Conservation (phyloP, 2,888 invertebrate genomes). For the Trachelus stipa region DNA sequence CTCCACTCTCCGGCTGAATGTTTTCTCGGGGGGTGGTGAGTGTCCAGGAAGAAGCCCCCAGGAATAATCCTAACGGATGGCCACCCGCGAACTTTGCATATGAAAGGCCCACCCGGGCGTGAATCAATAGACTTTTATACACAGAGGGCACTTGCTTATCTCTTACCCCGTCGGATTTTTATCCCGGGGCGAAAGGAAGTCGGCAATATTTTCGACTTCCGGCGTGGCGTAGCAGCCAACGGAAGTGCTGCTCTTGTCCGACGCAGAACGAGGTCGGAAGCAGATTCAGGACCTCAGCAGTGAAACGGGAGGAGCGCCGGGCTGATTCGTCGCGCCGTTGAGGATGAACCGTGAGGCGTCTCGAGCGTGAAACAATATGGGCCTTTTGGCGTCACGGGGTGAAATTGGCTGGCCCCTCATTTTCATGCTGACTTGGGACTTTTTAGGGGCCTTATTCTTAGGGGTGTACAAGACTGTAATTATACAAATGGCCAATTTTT, state of each 20-base stretch:
- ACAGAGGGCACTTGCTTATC: constrained; percentile 59
- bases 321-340: constrained; percentile 15
- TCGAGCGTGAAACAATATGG: constrained; percentile 55
- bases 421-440: constrained; percentile 8
- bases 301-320: not conserved
- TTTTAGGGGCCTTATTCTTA: not conserved
- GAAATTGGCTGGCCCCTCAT: constrained; percentile 25
- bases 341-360: constrained; percentile 19
- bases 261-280: not conserved
- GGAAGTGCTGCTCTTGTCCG: constrained; percentile 19
- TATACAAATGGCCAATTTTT: not conserved
- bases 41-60: constrained; percentile 22
- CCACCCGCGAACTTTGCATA: constrained; percentile 63
- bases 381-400: constrained; percentile 47
- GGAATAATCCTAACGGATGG: constrained; percentile 66
- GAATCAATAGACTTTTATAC: constrained; percentile 66
- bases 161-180: constrained; percentile 33
- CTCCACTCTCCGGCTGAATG: not conserved
- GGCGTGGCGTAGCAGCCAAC: constrained; percentile 5
- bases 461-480: not conserved
- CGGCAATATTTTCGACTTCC: constrained; percentile 63
- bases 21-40: not conserved
- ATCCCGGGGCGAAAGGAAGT: constrained; percentile 49
- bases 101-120: constrained; percentile 54
- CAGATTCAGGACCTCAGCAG: not conserved